These are phyloP conservation scores for Leucopternis melanops DNA, from an alignment of 2,113 vertebrate species.

Conservation along the genomic window DNA sequence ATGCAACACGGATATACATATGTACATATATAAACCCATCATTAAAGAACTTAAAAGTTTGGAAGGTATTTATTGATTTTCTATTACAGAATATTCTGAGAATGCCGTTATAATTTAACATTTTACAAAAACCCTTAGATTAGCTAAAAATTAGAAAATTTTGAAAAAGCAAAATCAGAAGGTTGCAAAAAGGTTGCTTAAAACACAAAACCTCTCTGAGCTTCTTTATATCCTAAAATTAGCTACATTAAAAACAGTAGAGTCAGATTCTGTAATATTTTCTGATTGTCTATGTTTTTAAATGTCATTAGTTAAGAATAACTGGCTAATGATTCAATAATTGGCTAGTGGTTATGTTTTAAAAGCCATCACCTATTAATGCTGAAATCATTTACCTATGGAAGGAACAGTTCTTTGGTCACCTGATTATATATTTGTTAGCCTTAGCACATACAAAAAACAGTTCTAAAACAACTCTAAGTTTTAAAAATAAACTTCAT, in stretches of 20 bases:
- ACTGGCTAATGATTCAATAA: not conserved
- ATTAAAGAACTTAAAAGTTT: not conserved
- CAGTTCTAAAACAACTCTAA: not conserved
- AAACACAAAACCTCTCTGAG: not conserved
- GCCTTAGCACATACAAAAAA: not conserved
- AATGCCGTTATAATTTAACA: not conserved
- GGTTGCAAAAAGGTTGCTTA: not conserved
- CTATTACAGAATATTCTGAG: not conserved
- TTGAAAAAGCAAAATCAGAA: not conserved
- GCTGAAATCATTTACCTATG: not conserved
- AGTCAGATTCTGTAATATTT: not conserved
- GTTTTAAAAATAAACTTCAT: not conserved
- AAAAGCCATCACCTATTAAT: not conserved
- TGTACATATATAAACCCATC: not conserved
- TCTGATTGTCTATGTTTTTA: not conserved
- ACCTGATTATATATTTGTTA: not conserved
- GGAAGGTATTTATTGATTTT: not conserved
- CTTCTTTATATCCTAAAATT: not conserved
- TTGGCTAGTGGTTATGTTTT: not conserved
- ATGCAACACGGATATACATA: not conserved
- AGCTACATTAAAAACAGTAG: not conserved
- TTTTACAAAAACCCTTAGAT: not conserved
- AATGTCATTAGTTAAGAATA: not conserved
- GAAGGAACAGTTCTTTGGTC: not conserved
- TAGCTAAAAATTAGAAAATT: not conserved